Base-by-base conservation (phyloP, 2,888 invertebrate species). In the Alsophila aescularia region DNA sequence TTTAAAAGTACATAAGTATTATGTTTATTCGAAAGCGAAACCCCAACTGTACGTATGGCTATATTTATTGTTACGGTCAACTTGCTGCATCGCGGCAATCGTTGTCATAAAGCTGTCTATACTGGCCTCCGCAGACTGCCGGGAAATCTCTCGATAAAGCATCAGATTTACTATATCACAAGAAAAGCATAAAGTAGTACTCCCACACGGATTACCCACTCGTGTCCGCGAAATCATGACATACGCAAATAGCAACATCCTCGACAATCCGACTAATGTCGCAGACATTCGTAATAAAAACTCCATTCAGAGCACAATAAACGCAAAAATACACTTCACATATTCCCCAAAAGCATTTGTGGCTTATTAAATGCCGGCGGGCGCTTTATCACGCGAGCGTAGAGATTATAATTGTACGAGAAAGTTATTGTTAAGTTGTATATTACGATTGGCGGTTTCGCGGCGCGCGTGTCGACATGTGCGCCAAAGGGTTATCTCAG, bases 201-300 rank as follows among this genome's bases (percentile, higher is more conserved):
- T 50, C 36, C 37, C 56, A 48, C 45, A 53, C 21, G n/a, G 15
- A 34, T 18, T 36, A 31, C 5, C 12, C 32, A 13, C 13, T n/a
- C 12, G 6, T 13, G 13, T 29, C 51, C 43, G 27, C 36, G 16
- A 54, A 59, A 65, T 73, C 65, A 76, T 73, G 74, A 72, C 70
- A 73, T 60, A 66, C 73, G 73, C 77, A 77, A 77, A 79, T 73
- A 72, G 39, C 47, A 31, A 56, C 87, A 87, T 83, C 64, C 62
- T 64, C 67, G 75, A 83, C 85, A 81, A 83, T 76, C 75, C 75
- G 59, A 66, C 81, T 83, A 85, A 87, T 82, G 78, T 80, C 72
- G 70, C 77, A 81, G 77, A 85, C 76, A 83, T 75, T 77, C 68
- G 74, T 79, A 79, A 85, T 87, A 85, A 84, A 85, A 85, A 79